Base-by-base conservation (phyloP, 2,797 vertebrate genomes). In the Oreortyx pictus region DNA sequence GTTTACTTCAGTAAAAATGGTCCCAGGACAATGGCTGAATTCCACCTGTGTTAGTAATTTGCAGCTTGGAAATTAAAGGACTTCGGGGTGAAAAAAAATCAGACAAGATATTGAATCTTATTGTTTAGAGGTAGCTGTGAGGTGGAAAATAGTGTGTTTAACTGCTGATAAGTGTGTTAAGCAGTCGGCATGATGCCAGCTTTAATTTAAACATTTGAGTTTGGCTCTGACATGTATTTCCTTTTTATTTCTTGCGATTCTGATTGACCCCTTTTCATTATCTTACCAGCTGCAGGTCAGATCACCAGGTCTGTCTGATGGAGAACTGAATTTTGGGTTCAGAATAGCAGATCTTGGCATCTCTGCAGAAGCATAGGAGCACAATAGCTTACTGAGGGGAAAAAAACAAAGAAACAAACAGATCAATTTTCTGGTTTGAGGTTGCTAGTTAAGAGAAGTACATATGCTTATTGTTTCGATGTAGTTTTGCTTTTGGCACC, bases 241-340 rank as follows among this genome's bases (percentile, higher is more conserved):
- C 78, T 72, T 81, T 67, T 31, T 56, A 19, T 57, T 57, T 77
- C 62, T 71, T 75, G 16, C 17, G 27, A 47, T 82, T 73, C 27
- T 67, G 39, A 41, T 47, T 57, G 61, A 59, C 13, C 17, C 7
- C 14, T 74, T 39, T 37, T 54, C 52, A 41, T 43, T 82, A 59
- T 60, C 31, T 52, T 47, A 18, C 2, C 27, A n/a, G 62, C 35
- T 65, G 18, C n/a, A 35, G 74, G 46, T 66, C 62, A 83, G 37
- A 43, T 65, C 44, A 54, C 27, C 29, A 49, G 39, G 46, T 66
- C 43, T 77, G 29, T 75, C 47, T 82, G 31, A 72, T 29, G 27
- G 43, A 91, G 18, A 90, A 73, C 13, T 52, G 9, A 82, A 70
- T 82, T 86, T 86, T 20, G 27, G 6, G 24, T 78, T 88, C 31